phyloP scores from a whole-genome alignment of 1,140 invertebrate genomes.

The Zaprionus nigranus region DNA sequence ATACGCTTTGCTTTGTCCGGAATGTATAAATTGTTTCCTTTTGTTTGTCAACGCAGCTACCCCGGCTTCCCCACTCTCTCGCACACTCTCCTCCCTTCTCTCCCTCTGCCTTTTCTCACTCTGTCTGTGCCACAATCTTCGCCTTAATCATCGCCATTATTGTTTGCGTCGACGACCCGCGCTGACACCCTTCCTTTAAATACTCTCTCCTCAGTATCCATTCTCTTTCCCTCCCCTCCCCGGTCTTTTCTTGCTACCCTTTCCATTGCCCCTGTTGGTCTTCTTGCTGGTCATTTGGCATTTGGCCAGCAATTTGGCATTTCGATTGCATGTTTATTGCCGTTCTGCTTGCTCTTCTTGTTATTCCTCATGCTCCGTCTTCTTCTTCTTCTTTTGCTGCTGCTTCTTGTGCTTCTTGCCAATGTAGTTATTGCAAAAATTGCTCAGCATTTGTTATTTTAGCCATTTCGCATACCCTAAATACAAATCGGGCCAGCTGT shows the following conservation, averaged over 20 bases:
- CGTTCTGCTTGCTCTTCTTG: slow-evolving; percentile 31
- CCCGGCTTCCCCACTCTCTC: no score
- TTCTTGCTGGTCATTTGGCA: slow-evolving; percentile 71
- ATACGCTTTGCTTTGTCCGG: slow-evolving; percentile 53
- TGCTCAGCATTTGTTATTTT: slow-evolving; percentile 45
- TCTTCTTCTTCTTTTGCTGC: background rate
- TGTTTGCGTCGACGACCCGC: slow-evolving; percentile 40
- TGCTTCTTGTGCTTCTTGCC: background rate
- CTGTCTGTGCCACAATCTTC: slow-evolving; percentile 34
- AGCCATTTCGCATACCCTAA: slow-evolving; percentile 5
- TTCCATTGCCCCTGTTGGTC: slow-evolving; percentile 16
- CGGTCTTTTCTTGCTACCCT: background rate
- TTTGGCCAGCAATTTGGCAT: slow-evolving; percentile 78
- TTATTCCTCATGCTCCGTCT: background rate
- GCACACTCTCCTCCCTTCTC: background rate
- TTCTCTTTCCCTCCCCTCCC: background rate
- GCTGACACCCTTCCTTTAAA: background rate
- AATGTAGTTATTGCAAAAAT: slow-evolving; percentile 40
- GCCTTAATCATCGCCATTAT: slow-evolving; percentile 61
- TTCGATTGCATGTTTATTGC: slow-evolving; percentile 72
- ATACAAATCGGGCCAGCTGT: background rate
- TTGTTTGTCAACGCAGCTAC: slow-evolving; percentile 75
- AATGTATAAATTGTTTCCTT: slow-evolving; percentile 78
- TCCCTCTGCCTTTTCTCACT: background rate
- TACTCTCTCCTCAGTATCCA: slow-evolving; percentile 10